Evolutionary conservation across 2,888 invertebrate species (phyloP), one percentile per base, ranked within the genome.

Genomic region (Lasioglossum lativentre): DNA sequence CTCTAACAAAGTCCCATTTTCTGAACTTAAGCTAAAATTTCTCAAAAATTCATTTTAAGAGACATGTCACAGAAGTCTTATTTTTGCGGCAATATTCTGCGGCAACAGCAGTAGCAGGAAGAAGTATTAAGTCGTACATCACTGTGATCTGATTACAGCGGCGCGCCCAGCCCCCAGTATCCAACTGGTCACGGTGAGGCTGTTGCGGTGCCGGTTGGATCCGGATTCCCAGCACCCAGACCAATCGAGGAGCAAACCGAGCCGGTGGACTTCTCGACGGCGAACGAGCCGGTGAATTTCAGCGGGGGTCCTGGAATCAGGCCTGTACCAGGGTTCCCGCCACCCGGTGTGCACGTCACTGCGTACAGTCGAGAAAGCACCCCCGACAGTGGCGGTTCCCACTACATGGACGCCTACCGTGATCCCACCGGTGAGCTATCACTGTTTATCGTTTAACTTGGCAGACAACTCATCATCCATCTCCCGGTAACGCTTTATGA

Each of bases 321-420:
- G 94, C 96, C 96, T 75, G 96, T 96, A 52, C 94, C 94, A 88
- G 95, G 96, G 95, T 96, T 96, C 95, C 96, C 95, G 95, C 96
- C 93, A 95, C 97, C 95, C 96, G 97, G 91, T 96, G 97, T 95
- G 86, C 94, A 95, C 88, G 94, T 94, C 38, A 91, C 94, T 78
- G 94, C 95, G 19, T 98, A 98, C 95, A 98, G 98, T 95, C 97
- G 98, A 92, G 98, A 98, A 95, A 98, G 98, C 87, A 98, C 98
- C 77, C 98, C 98, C 5, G 98, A 98, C 95, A 98, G 98, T 93
- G 98, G 98, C 76, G 98, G 98, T 85, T 98, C 98, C 80, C 98
- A 98, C 96, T 98, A 98, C 95, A 97, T 98, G 95, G 98, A 98
- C 95, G 97, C 97, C 87, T 98, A 98, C 95, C 96, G 98, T 94